Evolutionary conservation across 2,113 vertebrate genomes (phyloP), one percentile per base, ranked within the genome.

Genomic region (Atractosteus spatula): DNA sequence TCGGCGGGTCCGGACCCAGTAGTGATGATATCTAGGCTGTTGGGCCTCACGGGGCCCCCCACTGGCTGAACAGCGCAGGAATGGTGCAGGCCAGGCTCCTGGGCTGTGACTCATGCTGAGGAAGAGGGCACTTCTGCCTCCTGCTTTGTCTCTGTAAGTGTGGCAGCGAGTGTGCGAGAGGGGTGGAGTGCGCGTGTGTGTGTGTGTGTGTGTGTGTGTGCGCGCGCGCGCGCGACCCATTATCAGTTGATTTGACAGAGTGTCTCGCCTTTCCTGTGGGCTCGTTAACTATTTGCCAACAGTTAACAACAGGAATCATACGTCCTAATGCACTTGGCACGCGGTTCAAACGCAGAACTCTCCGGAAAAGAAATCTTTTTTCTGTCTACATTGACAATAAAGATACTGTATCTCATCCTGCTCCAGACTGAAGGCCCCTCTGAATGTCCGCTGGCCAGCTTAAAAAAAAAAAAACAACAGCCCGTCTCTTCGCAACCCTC

Each of bases 181-280:
- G 29, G 29, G 29, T 29, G 29, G 29, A 69, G 64, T 74, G 74
- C 74, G 62, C 77, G 77, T n/a, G 62, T 3, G 62, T 81, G 69
- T 79, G 76, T 56, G 72, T 78, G 77, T 62, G 72, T 75, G 71
- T 63, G 14, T 78, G 43, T 41, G 11, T 51, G 47, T 51, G 47
- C 2, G 47, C 2, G 4, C 3, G 5, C 1, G 5, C 3, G 47
- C 47, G 5, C 47, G 68, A 78, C 75, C 81, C 82, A 80, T 89
- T 92, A 93, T 93, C 91, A 88, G 87, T 80, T 89, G 91, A 93
- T 93, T 93, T 90, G 86, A 74, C 43, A 82, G 81, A 83, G 79
- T 82, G 90, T 87, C 89, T 89, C 88, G 91, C 91, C 90, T 91
- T 91, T 93, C 92, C 91, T 90, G 90, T 87, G 79, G 82, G 83